Conservation (phyloP, 1,140 invertebrate species). For the Heliconius hewitsoni region DNA sequence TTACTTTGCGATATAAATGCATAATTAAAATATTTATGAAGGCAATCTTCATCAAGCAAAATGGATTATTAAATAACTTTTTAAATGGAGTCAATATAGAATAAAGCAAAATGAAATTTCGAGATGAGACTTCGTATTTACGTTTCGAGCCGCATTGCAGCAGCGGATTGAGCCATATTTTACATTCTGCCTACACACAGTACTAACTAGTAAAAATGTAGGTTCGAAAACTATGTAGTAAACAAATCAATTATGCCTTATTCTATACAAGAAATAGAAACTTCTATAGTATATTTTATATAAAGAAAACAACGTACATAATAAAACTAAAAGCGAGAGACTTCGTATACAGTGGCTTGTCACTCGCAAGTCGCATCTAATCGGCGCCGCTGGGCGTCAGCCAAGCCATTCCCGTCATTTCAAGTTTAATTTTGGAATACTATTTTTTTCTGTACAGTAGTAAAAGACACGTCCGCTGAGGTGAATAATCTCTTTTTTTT, state of each 20-base stretch:
- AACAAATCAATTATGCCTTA: background rate
- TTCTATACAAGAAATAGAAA: background rate
- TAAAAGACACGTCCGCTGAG: slow-evolving; percentile 65
- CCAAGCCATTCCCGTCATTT: slow-evolving; percentile 69
- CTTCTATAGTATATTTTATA: background rate
- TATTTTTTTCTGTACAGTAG: slow-evolving; percentile 55
- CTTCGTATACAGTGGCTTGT: slow-evolving; percentile 54
- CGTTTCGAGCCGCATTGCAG: slow-evolving; percentile 36
- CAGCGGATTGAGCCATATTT: slow-evolving; percentile 24
- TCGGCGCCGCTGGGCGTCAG: slow-evolving; percentile 64
- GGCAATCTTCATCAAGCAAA: background rate
- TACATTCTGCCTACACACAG: slow-evolving; percentile 4
- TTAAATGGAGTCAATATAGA: slow-evolving; percentile 17
- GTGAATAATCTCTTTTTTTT: slow-evolving; percentile 75
- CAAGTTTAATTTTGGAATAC: slow-evolving; percentile 76
- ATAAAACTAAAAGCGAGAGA: slow-evolving; percentile 17
- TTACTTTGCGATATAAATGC: background rate
- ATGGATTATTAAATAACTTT: slow-evolving; percentile 2
- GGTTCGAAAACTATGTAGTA: background rate
- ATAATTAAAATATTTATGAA: background rate
- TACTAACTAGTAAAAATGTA: background rate
- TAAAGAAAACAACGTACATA: background rate
- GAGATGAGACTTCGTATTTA: slow-evolving; percentile 31
- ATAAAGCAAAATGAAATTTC: slow-evolving; percentile 26
- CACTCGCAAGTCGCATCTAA: slow-evolving; percentile 57